Evolutionary conservation across 37 sponge, comb jelly and placozoan genomes (phyloP), one percentile per base, ranked within the genome.

Genomic region (Beroe ovata): DNA sequence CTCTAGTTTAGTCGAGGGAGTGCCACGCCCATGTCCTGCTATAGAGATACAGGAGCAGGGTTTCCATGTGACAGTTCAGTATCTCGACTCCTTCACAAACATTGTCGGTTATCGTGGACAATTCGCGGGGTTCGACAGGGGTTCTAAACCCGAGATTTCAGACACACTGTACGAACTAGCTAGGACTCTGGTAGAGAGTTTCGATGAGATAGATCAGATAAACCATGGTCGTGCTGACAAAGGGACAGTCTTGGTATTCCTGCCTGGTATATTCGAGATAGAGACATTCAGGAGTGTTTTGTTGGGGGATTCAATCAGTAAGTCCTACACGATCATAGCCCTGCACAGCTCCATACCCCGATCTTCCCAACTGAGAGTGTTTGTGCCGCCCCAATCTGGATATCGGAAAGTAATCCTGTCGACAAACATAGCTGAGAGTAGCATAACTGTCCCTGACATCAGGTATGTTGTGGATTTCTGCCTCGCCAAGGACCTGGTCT

Each of bases 371-470:
- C 29, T 66, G 69, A 66, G 33, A 29, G 69, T 66, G 33, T 66
- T 66, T 32, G 69, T 30, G 1, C 69, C 36, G 69, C 69, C 69
- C 1, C 25, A 34, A 6, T 29, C 60, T 3, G 47, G 42, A 33
- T 20, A 22, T 39, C 0, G 89, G 54, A 60, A 95, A 93, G 92
- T 97, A 29, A 97, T 97, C 64, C 89, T 97, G 32, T 94, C 98
- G 36, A 97, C 98, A 36, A 97, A 97, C 90, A 97, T 97, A 35
- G 98, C 98, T 8, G 98, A 97, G 90, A 94, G 95, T 39, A 94
- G 95, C 40, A 94, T 97, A 81, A 97, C 98, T 64, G 94, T 97
- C 0, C 95, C 98, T 25, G 98, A 97, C 64, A 94, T 97, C 64
- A 89, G 91, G 60, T 97, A 95, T 93, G 98, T 95, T 94, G 39